Conservation (phyloP, 1,140 invertebrate genomes). For the Batillaria attramentaria region DNA sequence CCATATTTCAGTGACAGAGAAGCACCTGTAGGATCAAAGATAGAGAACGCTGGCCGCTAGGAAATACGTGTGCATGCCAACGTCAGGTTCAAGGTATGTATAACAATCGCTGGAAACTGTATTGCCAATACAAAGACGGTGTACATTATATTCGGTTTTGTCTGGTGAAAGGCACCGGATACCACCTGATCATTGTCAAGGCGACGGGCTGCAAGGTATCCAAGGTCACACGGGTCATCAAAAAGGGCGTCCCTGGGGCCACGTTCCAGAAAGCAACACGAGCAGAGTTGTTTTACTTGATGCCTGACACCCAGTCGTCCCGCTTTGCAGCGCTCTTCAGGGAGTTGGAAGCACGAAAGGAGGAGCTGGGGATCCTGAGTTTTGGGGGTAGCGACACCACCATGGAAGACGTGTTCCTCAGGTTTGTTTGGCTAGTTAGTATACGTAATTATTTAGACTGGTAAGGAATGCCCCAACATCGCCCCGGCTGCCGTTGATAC, state of each 20-base stretch:
- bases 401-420: constrained; percentile 89
- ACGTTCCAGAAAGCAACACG: constrained; percentile 65
- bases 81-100: no score
- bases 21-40: no score
- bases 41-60: no score
- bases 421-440: no score
- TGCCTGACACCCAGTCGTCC: constrained; percentile 66
- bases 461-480: no score
- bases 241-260: constrained; percentile 58
- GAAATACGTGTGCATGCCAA: no score
- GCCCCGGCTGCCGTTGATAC: no score
- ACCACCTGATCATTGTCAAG: constrained; percentile 69
- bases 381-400: constrained; percentile 87
- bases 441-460: no score
- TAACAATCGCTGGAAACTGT: no score
- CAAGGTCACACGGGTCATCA: constrained; percentile 56
- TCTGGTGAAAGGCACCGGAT: constrained; percentile 71
- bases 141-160: no score
- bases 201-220: constrained; percentile 74
- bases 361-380: constrained; percentile 79
- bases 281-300: constrained; percentile 66
- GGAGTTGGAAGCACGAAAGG: constrained; percentile 77
- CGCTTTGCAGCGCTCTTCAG: constrained; percentile 75
- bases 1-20: no score
- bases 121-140: no score